Evolutionary conservation across 1,140 invertebrate genomes (phyloP), one percentile per base, ranked within the genome.

Genomic region (Eumaeus atala): DNA sequence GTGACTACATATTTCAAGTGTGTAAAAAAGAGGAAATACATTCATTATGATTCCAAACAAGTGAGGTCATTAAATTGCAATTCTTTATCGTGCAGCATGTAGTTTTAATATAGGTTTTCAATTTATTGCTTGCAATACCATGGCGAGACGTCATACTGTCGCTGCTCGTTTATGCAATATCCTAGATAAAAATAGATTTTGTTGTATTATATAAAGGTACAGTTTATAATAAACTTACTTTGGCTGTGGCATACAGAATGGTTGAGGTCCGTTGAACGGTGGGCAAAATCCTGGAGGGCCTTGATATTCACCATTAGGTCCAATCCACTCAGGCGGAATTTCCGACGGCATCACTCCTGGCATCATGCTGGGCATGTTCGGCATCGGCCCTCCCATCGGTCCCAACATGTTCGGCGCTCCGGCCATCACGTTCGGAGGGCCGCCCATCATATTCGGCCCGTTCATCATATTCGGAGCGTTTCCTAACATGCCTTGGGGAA

Each of bases 241-340:
- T 17, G 67, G 67, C 51, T 85, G 82, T 11, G 78, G 78, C 74
- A 85, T 71, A 52, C 77, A 82, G 51, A 75, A 83, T 16, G 64
- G 67, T 36, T 78, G 77, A n/a, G 73, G 55, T 28, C 65, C 70
- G 9, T 72, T 66, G 48, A 71, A 84, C 0, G 82, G 69, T 11
- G 73, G 75, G 28, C 75, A 81, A 58, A 74, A 86, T 0, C 69
- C 70, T 1, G 70, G 70, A 0, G 70, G 68, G 0, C 66, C 64
- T 18, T 71, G 68, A 17, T 67, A 74, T 10, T 74, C 71, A 1
- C 66, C 66, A 47, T 62, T 67, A 0, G 71, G 61, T 1, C 64
- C 68, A 0, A 70, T 58, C 71, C 71, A 73, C 14, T 73, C 71
- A 0, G 60, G 55, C 0, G 66, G 66, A 9, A 68, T 33, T 35